Percentiles rank a stretch among this genome's conserved stretches.
These are phyloP conservation scores for Dolichopus griseipennis DNA, from an alignment of 2,888 invertebrate genomes.

Conservation along the genomic window DNA sequence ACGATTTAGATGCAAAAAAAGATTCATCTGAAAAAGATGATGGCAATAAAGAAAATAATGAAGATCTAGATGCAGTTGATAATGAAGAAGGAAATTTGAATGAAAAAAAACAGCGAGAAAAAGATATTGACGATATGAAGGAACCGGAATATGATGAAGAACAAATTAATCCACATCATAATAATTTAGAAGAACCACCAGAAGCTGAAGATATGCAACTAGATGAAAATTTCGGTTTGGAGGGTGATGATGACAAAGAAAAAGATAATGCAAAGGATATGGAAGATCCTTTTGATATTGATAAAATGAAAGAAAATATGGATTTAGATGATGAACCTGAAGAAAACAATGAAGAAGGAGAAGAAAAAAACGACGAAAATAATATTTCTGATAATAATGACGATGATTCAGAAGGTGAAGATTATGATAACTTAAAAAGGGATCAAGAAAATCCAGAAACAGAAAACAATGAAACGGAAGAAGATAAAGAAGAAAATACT, in stretches of 20 bases:
- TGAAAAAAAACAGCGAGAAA: slow-evolving; percentile 45
- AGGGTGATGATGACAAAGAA: slow-evolving; percentile 58
- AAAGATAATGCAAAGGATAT: slow-evolving; percentile 48
- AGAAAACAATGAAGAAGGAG: slow-evolving; percentile 27
- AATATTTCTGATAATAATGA: slow-evolving; percentile 39
- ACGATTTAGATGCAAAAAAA: slow-evolving; percentile 43
- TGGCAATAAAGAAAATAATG: slow-evolving; percentile 47
- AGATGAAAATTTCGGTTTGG: slow-evolving; percentile 76
- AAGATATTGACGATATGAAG: slow-evolving; percentile 76
- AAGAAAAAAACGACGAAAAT: slow-evolving; percentile 34
- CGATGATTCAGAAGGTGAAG: slow-evolving; percentile 47
- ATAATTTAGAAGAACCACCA: slow-evolving; percentile 64
- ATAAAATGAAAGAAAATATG: slow-evolving; percentile 59
- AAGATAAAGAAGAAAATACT: slow-evolving; percentile 31
- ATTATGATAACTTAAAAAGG: slow-evolving; percentile 45
- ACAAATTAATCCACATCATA: slow-evolving; percentile 71
- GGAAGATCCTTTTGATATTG: slow-evolving; percentile 80
- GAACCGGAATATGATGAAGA: slow-evolving; percentile 72
- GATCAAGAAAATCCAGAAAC: slow-evolving; percentile 34
- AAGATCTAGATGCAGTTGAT: slow-evolving; percentile 40
- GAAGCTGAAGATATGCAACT: slow-evolving; percentile 82
- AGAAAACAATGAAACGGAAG: slow-evolving; percentile 45
- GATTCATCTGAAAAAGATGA: slow-evolving; percentile 51
- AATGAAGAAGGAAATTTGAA: slow-evolving; percentile 33
- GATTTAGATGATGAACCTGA: slow-evolving; percentile 36